phyloP scores from a whole-genome alignment of 1,140 invertebrate genomes.

The Mesaphorura yosii region DNA sequence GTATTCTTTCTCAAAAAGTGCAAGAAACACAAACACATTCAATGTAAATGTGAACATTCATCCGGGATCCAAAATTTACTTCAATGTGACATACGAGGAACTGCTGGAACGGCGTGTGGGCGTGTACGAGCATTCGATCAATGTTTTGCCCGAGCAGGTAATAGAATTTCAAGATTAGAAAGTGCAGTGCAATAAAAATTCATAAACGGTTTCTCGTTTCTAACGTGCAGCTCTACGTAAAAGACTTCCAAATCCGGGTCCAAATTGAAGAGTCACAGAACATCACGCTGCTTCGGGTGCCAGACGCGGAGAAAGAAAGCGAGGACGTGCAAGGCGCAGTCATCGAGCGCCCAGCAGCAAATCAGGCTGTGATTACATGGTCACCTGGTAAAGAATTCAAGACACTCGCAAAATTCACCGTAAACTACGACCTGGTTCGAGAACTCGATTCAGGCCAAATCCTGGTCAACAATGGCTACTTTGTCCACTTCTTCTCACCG shows the following conservation, averaged over 20 bases:
- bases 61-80: conserved; percentile 44
- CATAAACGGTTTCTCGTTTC: neutral
- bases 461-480: conserved; percentile 58
- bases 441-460: conserved; percentile 43
- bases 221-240: conserved; percentile 19
- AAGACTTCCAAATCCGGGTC: conserved; percentile 44
- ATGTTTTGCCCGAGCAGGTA: conserved; percentile 46
- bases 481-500: conserved; percentile 63
- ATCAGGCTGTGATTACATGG: conserved; percentile 34
- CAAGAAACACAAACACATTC: conserved; percentile 53
- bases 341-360: conserved; percentile 21
- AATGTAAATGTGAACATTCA: conserved; percentile 50
- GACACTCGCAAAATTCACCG: conserved; percentile 48
- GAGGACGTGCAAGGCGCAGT: conserved; percentile 33
- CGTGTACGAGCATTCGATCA: conserved; percentile 49
- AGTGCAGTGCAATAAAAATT: neutral
- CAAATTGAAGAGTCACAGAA: conserved; percentile 46
- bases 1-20: conserved; percentile 35
- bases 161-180: neutral
- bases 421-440: conserved; percentile 50
- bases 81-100: conserved; percentile 55
- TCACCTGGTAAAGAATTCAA: conserved; percentile 42
- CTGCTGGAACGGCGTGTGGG: conserved; percentile 44
- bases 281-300: conserved; percentile 44
- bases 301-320: conserved; percentile 48